Percentiles rank a stretch among this genome's conserved stretches.
These are phyloP conservation scores for Vireo griseus DNA, from an alignment of 2,797 vertebrate species.

Conservation along the genomic window DNA sequence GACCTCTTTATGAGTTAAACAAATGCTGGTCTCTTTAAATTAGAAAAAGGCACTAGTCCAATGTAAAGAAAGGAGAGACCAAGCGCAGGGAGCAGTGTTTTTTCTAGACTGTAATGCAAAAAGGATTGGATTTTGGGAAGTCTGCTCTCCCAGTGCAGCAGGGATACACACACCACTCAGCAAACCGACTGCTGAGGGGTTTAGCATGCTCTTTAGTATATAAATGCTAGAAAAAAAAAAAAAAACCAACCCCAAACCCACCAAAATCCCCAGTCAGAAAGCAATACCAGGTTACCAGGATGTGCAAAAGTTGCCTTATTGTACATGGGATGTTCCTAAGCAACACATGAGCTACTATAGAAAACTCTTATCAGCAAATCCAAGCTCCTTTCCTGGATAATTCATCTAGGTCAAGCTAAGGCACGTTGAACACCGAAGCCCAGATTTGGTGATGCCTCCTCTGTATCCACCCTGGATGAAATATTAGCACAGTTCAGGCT, in stretches of 20 bases:
- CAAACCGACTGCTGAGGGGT: background rate
- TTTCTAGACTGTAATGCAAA: background rate
- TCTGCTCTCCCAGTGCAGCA: background rate
- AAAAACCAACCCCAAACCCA: fast-evolving
- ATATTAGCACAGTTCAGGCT: background rate
- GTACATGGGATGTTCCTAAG: slow-evolving; percentile 13
- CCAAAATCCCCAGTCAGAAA: background rate
- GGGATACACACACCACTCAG: background rate
- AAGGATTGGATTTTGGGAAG: background rate
- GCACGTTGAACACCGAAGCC: background rate
- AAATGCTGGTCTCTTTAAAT: slow-evolving; percentile 59
- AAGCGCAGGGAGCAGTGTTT: background rate
- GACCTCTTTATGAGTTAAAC: slow-evolving; percentile 34
- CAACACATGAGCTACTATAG: background rate
- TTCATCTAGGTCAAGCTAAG: slow-evolving; percentile 17
- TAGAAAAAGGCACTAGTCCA: slow-evolving; percentile 48
- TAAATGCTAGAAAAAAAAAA: background rate
- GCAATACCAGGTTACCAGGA: background rate
- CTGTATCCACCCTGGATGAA: background rate
- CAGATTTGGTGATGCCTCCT: background rate
- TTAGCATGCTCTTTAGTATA: fast-evolving
- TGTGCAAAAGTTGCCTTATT: background rate
- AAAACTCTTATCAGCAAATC: slow-evolving; percentile 41
- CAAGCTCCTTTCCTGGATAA: slow-evolving; percentile 16
- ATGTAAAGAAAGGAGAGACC: slow-evolving; percentile 59